Conservation (phyloP, 2,888 invertebrate genomes). For the Macrophya annulata region DNA sequence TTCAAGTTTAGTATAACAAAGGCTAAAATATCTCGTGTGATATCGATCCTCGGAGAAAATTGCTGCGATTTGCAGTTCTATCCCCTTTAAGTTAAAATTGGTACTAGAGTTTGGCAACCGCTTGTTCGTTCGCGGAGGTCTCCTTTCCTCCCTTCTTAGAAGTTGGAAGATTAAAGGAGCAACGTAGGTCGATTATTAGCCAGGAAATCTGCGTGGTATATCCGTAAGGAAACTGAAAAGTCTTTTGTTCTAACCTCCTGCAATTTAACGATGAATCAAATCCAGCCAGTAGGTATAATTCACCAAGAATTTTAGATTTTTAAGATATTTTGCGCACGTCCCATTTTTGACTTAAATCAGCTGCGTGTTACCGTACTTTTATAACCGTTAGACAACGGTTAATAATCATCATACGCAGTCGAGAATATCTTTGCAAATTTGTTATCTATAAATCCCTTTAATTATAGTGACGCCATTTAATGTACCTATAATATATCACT, state of each 20-base stretch:
- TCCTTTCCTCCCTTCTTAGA: conserved; percentile 20
- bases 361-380: background rate
- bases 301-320: background rate
- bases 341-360: background rate
- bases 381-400: background rate
- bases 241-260: conserved; percentile 11
- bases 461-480: background rate
- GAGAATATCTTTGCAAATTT: conserved; percentile 26
- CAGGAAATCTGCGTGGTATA: conserved; percentile 7
- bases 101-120: conserved; percentile 38
- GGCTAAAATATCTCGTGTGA: background rate
- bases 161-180: conserved; percentile 33
- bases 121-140: background rate
- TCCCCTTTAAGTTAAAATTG: conserved; percentile 44
- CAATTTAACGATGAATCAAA: conserved; percentile 23
- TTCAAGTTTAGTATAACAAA: background rate
- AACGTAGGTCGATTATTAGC: conserved; percentile 38
- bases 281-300: background rate
- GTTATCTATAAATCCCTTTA: background rate
- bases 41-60: conserved; percentile 27
- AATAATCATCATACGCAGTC: conserved; percentile 21
- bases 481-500: background rate
- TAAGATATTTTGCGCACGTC: background rate
- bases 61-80: conserved; percentile 30
- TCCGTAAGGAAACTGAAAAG: background rate